These are phyloP conservation scores for Acromyrmex charruanus DNA, from an alignment of 1,140 invertebrate species.

Conservation along the genomic window DNA sequence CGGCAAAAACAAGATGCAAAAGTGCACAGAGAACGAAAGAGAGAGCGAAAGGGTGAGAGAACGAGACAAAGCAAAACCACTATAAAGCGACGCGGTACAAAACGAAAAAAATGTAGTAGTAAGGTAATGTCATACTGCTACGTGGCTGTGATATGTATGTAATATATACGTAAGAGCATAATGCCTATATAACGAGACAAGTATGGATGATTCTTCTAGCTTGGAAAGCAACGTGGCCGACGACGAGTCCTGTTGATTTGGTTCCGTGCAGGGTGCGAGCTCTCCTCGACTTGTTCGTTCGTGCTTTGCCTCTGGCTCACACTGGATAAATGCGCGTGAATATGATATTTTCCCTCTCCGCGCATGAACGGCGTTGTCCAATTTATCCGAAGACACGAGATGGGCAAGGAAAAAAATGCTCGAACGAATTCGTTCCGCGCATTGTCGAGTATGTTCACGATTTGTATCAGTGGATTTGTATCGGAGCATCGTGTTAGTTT, in stretches of 20 bases:
- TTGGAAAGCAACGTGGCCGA: constrained; percentile 77
- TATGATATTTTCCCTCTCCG: no score
- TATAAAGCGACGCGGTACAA: constrained; percentile 32
- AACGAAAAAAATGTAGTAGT: constrained; percentile 45
- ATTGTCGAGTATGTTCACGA: background rate
- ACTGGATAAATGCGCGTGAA: background rate
- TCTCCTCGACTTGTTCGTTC: constrained; percentile 74
- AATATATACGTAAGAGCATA: constrained; percentile 61
- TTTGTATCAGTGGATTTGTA: background rate
- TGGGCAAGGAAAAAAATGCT: background rate
- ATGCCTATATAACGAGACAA: constrained; percentile 61
- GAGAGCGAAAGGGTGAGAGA: constrained; percentile 38
- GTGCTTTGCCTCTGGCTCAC: constrained; percentile 70
- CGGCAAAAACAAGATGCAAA: constrained; percentile 38
- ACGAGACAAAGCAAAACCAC: constrained; percentile 21
- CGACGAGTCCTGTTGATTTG: constrained; percentile 86
- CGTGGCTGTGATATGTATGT: constrained; percentile 64
- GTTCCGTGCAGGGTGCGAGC: constrained; percentile 86
- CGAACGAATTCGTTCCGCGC: constrained; percentile 46
- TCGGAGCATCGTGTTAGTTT: background rate
- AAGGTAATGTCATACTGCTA: constrained; percentile 64
- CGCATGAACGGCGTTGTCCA: background rate
- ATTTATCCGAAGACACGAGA: constrained; percentile 1
- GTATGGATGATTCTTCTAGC: constrained; percentile 76
- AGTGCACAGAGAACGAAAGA: constrained; percentile 44